Evolutionary conservation across 2,113 vertebrate genomes (phyloP), one percentile per base, ranked within the genome.

Genomic region (Trichechus manatus): DNA sequence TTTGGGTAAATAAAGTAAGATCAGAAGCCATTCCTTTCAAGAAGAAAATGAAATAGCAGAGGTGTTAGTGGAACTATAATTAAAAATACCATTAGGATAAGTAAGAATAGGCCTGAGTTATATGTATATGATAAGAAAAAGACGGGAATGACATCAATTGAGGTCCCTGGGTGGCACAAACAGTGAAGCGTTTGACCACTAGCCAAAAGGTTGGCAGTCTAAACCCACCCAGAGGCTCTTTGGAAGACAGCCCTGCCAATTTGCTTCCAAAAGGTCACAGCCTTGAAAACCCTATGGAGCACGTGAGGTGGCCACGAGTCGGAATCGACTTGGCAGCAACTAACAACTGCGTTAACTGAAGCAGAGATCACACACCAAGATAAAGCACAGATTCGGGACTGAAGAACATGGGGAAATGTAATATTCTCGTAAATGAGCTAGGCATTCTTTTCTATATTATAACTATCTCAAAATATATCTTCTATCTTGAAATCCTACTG

Each of bases 1-100:
- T 91, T 53, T 63, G n/a, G 5, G 56, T 66, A 23, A 70, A n/a
- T 22, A 31, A 63, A 90, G 0, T 31, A 64, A 79, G 29, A 61
- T 59, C 92, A 61, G 13, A 97, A 83, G 9, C 10, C 59, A 81
- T 66, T 77, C 33, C 7, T 78, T 90, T 91, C 72, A 77, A 91
- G 31, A 94, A 92, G 50, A 94, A 91, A 83, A 68, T 75, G 66
- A 93, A 95, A 93, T 14, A 93, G 20, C 27, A 93, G 31, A 80
- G 13, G 20, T 66, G 6, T 83, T 85, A 86, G 29, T 74, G 53
- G 61, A 78, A 61, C 68, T 68, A 86, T 66, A 90, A 94, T 86
- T 85, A 82, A 96, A 97, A 96, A 68, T 22, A 94, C 56, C 77
- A 7, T 10, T 64, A 74, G 22, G 3, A 81, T 64, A 87, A 96